Evolutionary conservation across 2,113 vertebrate species (phyloP).

Genomic region (Cyprinodon variegatus): DNA sequence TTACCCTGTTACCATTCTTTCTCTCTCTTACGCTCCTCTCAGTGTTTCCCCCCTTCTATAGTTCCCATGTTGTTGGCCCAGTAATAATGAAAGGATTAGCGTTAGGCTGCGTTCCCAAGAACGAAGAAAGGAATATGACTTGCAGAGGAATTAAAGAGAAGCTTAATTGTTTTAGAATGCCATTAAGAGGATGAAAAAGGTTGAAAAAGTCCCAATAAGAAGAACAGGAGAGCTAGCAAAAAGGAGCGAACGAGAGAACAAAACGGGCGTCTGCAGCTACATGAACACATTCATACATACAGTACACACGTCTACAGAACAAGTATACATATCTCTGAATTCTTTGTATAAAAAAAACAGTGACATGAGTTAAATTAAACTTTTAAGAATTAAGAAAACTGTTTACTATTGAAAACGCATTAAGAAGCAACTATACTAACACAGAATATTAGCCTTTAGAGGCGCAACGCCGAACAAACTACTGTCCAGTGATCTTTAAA

Average conservation of each 20-base stretch:
- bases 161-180: constrained; percentile 77
- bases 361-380: constrained; percentile 80
- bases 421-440: constrained; percentile 84
- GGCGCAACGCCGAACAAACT: constrained; percentile 79
- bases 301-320: constrained; percentile 68
- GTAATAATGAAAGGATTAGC: constrained; percentile 74
- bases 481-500: constrained; percentile 84
- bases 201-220: constrained; percentile 62
- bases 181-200: constrained; percentile 72
- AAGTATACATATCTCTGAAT: constrained; percentile 81
- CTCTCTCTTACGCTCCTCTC: constrained; percentile 47
- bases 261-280: constrained; percentile 52
- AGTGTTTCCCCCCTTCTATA: constrained; percentile 39
- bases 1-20: constrained; percentile 47
- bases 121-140: constrained; percentile 73
- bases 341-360: constrained; percentile 80
- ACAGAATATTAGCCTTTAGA: constrained; percentile 83
- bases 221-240: constrained; percentile 44
- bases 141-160: constrained; percentile 62
- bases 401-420: constrained; percentile 81
- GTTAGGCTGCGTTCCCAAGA: constrained; percentile 58
- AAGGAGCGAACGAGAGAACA: constrained; percentile 40
- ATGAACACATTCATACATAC: constrained; percentile 62
- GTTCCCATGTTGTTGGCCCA: constrained; percentile 70
- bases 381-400: constrained; percentile 76